phyloP scores from a whole-genome alignment of 2,888 invertebrate species.

The Oxycera nigricornis region DNA sequence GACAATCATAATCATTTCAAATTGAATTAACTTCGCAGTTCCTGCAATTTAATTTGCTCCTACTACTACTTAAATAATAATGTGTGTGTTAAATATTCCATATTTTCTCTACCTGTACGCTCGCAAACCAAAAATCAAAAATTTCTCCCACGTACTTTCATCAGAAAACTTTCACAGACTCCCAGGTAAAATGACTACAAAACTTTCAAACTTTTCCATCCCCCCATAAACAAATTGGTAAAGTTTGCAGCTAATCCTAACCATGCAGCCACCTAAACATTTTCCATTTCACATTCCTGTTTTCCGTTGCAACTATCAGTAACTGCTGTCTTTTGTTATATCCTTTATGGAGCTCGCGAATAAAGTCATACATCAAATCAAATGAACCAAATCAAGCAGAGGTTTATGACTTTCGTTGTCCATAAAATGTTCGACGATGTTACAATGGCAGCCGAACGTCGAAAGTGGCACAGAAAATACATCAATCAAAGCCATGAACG shows the following conservation, averaged over 20 bases:
- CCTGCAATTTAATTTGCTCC: no score
- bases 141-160: no score
- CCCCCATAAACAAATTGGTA: neutral
- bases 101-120: no score
- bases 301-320: neutral
- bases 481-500: slow-evolving; percentile 32
- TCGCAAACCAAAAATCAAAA: no score
- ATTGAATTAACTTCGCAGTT: no score
- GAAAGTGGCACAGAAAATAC: neutral
- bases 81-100: no score
- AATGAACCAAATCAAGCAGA: slow-evolving; percentile 22
- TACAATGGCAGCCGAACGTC: neutral
- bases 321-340: neutral
- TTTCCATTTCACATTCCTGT: neutral
- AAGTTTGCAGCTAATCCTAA: neutral
- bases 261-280: neutral
- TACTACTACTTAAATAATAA: no score
- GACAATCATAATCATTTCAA: no score
- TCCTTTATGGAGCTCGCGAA: neutral
- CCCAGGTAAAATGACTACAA: no score
- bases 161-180: no score
- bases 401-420: slow-evolving; percentile 4
- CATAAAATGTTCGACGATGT: neutral
- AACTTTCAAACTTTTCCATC: neutral
- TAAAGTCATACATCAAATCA: slow-evolving; percentile 17